Conservation (phyloP, 1,140 invertebrate genomes). For the Helicoverpa armigera region DNA sequence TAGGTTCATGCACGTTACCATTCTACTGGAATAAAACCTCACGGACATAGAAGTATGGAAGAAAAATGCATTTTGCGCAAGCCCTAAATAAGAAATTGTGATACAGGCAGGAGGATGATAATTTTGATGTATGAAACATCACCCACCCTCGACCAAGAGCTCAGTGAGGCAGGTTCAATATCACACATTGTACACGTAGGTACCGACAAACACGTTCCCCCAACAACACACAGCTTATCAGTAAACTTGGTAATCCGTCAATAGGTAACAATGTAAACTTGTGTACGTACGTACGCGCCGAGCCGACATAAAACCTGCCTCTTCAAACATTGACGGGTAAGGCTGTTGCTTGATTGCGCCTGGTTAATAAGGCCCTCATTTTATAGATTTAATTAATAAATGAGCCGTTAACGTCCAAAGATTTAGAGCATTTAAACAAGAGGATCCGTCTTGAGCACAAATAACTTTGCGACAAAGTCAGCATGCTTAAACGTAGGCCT, state of each 20-base stretch:
- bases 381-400: constrained; percentile 33
- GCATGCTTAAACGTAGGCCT: too few relatives aligned
- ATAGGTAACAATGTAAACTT: background rate
- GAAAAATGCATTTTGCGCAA: too few relatives aligned
- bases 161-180: too few relatives aligned
- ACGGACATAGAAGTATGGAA: too few relatives aligned
- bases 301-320: background rate
- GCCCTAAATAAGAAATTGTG: too few relatives aligned
- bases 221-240: background rate
- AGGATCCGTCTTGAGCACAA: background rate
- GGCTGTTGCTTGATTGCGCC: background rate
- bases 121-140: too few relatives aligned
- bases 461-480: too few relatives aligned
- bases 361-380: constrained; percentile 7
- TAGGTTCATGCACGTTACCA: too few relatives aligned
- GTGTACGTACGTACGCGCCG: background rate
- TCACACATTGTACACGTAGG: background rate
- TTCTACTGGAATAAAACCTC: too few relatives aligned
- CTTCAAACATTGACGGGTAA: background rate
- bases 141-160: too few relatives aligned
- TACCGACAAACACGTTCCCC: background rate
- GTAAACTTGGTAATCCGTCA: background rate
- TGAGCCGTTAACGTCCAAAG: background rate
- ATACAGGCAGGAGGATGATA: too few relatives aligned
- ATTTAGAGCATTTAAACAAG: background rate